These are phyloP conservation scores for Peromyscus leucopus DNA, from an alignment of 2,113 vertebrate species.

Conservation along the genomic window DNA sequence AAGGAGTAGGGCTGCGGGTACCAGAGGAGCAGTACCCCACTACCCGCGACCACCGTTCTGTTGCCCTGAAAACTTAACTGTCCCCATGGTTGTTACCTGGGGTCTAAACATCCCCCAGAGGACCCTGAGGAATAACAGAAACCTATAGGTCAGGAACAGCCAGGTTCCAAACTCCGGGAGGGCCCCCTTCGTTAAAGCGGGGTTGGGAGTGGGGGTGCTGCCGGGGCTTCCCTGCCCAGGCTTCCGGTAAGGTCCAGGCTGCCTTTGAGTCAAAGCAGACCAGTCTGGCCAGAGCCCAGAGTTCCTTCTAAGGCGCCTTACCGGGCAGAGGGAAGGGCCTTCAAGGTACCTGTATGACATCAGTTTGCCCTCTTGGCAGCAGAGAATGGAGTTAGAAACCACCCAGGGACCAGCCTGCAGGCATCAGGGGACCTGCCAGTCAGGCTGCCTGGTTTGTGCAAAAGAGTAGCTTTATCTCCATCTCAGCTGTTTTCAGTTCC, in stretches of 20 bases:
- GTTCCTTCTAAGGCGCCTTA: not conserved
- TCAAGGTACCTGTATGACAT: not conserved
- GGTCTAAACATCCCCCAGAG: not conserved
- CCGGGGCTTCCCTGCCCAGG: too few relatives aligned
- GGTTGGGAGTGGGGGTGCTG: too few relatives aligned
- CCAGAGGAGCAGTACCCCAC: fast-evolving
- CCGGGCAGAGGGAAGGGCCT: fast-evolving
- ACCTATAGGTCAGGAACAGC: not conserved
- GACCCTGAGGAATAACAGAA: not conserved
- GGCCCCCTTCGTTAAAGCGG: not conserved
- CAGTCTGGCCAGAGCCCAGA: not conserved
- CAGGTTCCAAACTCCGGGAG: not conserved
- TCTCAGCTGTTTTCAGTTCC: not conserved
- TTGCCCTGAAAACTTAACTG: not conserved
- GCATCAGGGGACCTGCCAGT: not conserved
- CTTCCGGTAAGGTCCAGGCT: not conserved
- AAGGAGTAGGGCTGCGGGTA: not conserved
- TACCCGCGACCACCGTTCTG: not conserved
- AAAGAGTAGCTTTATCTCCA: not conserved
- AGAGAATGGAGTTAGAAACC: not conserved
- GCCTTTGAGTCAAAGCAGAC: not conserved
- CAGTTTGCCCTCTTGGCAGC: not conserved
- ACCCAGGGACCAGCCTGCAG: not conserved
- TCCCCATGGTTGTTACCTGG: not conserved
- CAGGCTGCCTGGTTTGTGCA: not conserved